These are phyloP conservation scores for Lepidurus apus DNA, from an alignment of 1,140 invertebrate species.

Conservation along the genomic window DNA sequence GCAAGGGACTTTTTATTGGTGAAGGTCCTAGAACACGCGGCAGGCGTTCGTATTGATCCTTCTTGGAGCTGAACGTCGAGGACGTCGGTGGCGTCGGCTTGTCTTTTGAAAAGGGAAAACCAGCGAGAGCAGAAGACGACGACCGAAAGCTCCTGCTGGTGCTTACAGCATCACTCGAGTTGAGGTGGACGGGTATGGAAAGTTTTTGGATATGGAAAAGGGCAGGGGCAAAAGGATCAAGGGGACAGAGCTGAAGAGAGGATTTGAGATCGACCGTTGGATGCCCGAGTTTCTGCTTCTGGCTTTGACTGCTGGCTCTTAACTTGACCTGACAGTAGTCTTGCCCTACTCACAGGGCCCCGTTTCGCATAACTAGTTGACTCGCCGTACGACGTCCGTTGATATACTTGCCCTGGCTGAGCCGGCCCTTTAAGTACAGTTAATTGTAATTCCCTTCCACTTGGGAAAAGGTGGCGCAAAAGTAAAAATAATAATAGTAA, in stretches of 20 bases:
- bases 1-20: conserved; percentile 1
- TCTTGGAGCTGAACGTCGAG: conserved; percentile 9
- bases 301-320: conserved; percentile 1
- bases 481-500: background rate
- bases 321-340: conserved; percentile 18
- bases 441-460: background rate
- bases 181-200: conserved; percentile 3
- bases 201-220: background rate
- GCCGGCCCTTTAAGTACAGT: background rate
- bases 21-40: conserved; percentile 12
- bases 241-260: background rate
- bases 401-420: background rate
- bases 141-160: conserved; percentile 7
- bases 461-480: background rate
- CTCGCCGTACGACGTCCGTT: background rate
- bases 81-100: conserved; percentile 10
- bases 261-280: conserved; percentile 9
- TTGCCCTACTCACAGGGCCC: background rate
- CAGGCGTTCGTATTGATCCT: conserved; percentile 21
- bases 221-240: background rate
- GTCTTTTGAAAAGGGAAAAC: conserved; percentile 18
- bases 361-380: conserved; percentile 7
- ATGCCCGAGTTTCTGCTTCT: background rate
- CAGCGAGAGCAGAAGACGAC: conserved; percentile 13
- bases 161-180: conserved; percentile 17